Evolutionary conservation across 2,113 vertebrate species (phyloP).

Genomic region (Axis porcinus): DNA sequence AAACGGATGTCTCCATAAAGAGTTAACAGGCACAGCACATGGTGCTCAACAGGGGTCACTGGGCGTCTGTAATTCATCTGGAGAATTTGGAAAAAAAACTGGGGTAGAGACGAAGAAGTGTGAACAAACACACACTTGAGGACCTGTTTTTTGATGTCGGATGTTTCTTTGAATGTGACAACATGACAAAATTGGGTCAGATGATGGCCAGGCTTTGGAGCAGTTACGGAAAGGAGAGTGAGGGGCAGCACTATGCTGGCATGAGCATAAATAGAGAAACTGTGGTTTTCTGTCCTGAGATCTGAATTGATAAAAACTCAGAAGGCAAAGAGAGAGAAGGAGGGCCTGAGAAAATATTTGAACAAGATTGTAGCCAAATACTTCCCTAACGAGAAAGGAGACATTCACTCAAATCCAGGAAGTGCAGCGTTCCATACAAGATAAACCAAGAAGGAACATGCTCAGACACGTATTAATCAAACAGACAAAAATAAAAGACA

Average conservation of each 20-base stretch:
- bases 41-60: neutral
- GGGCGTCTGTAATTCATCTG: neutral
- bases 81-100: neutral
- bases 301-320: neutral
- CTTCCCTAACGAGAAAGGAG: neutral
- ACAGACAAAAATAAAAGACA: neutral
- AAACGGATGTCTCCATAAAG: neutral
- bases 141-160: neutral
- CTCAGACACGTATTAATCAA: neutral
- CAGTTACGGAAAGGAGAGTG: neutral
- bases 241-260: neutral
- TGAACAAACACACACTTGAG: neutral
- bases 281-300: neutral
- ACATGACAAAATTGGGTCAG: neutral
- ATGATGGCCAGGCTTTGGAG: neutral
- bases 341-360: neutral
- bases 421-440: neutral
- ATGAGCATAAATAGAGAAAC: neutral
- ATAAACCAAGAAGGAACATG: neutral
- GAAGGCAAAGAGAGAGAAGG: neutral
- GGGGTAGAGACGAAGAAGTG: neutral
- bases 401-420: neutral
- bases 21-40: neutral
- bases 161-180: neutral
- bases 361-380: neutral